Base-by-base conservation (phyloP, 2,888 invertebrate species). In the Aphrophora alni region DNA sequence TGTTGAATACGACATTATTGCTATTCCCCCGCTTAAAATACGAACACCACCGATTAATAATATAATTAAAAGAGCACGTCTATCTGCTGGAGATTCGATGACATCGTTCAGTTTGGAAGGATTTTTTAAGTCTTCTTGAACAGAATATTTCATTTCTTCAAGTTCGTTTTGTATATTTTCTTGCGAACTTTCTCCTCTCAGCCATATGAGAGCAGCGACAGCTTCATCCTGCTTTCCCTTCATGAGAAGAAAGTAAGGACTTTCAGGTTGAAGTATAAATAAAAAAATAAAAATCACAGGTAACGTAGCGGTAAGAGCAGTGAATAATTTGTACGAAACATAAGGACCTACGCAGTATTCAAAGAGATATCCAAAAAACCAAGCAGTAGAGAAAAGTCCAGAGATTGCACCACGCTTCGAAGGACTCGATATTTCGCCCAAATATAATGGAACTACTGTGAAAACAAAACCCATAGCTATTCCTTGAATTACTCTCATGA, bases 341-440 rank as follows among this genome's bases (percentile, higher is more conserved):
- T 33, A 76, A 38, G 76, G 76, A 3, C 76, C 76, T 28, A 76
- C 28, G 69, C 28, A 21, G 51, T 82, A 82, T 38, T 80, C 82
- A 27, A 69, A 68, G 7, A 80, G 38, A n/a, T 51, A 68, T 12
- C 80, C 82, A 1, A 80, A 28, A 68, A 72, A 73, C 33, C 59
- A 80, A 28, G 33, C 28, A 24, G 24, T 69, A 25, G 33, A 69
- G 21, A 69, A 68, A 1, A 76, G 21, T 1, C 68, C 69, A 69
- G 69, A 28, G 24, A 82, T 24, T 0, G 76, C 51, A 21, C 85
- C 85, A 7, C 85, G 81, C 10, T 84, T 83, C 0, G 82, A 74
- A 21, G 84, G 84, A 25, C 83, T 84, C 8, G 85, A 83, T 38
- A 85, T 85, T 81, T 85, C 85, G 7, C 85, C 85, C 74, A 85